These are phyloP conservation scores for Myanophis thanlyinensis DNA, from an alignment of 2,113 vertebrate species.

Conservation along the genomic window DNA sequence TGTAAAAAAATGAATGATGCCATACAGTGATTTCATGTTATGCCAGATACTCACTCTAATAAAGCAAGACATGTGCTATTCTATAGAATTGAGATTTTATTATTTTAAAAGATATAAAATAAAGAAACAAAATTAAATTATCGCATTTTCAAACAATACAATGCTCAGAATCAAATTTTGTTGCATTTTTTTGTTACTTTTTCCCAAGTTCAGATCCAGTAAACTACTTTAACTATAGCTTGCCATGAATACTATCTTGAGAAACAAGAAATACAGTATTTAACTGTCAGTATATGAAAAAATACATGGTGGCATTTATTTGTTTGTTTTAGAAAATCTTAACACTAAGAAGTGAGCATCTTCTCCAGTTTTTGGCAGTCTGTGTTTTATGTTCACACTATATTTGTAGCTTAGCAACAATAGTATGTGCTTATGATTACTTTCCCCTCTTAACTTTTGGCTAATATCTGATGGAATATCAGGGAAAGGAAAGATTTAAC, in stretches of 20 bases:
- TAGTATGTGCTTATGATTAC: neutral
- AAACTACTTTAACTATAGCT: neutral
- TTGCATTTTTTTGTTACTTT: neutral
- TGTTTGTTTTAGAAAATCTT: neutral
- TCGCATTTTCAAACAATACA: neutral
- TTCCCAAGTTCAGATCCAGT: neutral
- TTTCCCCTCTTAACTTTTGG: neutral
- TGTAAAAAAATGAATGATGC: neutral
- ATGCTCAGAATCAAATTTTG: neutral
- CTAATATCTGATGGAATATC: constrained; percentile 17
- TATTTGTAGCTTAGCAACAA: constrained; percentile 14
- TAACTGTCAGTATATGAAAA: neutral
- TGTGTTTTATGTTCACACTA: constrained; percentile 2
- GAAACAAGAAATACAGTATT: neutral
- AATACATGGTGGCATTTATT: neutral
- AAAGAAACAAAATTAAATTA: neutral
- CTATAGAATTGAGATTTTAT: neutral
- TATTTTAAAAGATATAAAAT: neutral
- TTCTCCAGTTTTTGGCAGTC: neutral
- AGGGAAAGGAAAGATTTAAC: neutral
- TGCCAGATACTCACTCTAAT: neutral
- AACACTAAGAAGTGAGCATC: neutral
- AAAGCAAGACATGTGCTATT: neutral
- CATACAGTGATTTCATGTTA: neutral
- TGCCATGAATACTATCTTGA: neutral